A percentile compares a stretch with the other conserved stretches of the same genome.
Evolutionary conservation across 2,113 vertebrate genomes (phyloP).

Genomic region (Ailuropoda melanoleuca): DNA sequence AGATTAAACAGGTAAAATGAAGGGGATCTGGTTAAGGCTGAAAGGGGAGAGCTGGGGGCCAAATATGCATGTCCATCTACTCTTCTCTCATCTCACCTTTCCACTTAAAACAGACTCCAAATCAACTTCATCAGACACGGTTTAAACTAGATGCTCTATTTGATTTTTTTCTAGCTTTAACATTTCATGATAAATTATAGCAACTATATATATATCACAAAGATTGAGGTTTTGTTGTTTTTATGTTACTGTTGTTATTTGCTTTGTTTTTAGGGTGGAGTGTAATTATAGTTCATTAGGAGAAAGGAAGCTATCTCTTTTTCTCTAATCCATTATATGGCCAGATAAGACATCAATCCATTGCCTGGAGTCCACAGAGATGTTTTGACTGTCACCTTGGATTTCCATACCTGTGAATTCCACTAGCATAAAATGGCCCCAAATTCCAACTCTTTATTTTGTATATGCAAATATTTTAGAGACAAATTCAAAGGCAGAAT

Average conservation of each 20-base stretch:
- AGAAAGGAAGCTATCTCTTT: not conserved
- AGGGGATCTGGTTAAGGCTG: not conserved
- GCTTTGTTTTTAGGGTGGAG: not conserved
- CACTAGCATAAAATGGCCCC: not conserved
- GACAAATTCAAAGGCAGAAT: slow-evolving; percentile 35
- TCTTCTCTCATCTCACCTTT: not conserved
- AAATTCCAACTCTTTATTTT: slow-evolving; percentile 20
- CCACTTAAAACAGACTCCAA: not conserved
- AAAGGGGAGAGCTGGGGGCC: not conserved
- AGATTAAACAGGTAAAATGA: not conserved
- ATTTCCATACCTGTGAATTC: not conserved
- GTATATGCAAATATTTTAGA: slow-evolving; percentile 38
- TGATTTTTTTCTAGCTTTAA: not conserved
- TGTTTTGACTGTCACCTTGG: not conserved
- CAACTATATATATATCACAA: not conserved
- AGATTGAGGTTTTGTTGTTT: not conserved
- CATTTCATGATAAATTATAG: not conserved
- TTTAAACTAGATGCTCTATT: not conserved
- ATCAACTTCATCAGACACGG: not conserved
- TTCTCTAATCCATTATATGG: not conserved
- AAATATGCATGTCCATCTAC: not conserved
- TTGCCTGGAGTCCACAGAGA: not conserved
- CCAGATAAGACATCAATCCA: not conserved
- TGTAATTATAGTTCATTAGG: not conserved
- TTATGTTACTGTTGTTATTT: not conserved